Evolutionary conservation across 2,888 invertebrate genomes (phyloP).

Genomic region (Neoaliturus tenellus): DNA sequence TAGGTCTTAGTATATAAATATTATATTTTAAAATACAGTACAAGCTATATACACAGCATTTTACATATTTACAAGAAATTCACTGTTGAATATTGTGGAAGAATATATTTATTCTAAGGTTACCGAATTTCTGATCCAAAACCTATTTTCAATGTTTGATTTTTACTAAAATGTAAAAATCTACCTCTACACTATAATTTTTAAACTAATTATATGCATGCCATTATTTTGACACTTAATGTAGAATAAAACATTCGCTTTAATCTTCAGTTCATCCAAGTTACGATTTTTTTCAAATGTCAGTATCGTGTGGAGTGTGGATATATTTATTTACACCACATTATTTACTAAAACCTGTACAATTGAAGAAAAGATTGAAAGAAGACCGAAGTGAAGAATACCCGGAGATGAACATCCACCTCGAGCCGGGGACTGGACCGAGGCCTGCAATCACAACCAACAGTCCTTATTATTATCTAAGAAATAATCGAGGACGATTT

Average conservation of each 20-base stretch:
- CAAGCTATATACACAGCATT: slow-evolving; percentile 50
- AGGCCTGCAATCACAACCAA: too few species aligned
- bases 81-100: slow-evolving; percentile 12
- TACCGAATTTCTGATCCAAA: not conserved
- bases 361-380: not conserved
- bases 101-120: slow-evolving; percentile 17
- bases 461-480: too few species aligned
- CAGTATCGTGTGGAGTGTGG: not conserved
- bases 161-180: not conserved
- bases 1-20: slow-evolving; percentile 49
- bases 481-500: too few species aligned
- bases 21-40: slow-evolving; percentile 45
- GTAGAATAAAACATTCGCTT: not conserved
- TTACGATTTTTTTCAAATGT: not conserved
- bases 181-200: not conserved
- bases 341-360: not conserved
- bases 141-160: not conserved
- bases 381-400: not conserved
- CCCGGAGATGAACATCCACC: not conserved
- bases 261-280: not conserved
- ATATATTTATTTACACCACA: not conserved
- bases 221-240: slow-evolving; percentile 8
- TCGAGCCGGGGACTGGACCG: not conserved
- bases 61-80: slow-evolving; percentile 40
- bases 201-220: not conserved